Conservation (phyloP, 2,113 vertebrate species). For the Nibea albiflora region DNA sequence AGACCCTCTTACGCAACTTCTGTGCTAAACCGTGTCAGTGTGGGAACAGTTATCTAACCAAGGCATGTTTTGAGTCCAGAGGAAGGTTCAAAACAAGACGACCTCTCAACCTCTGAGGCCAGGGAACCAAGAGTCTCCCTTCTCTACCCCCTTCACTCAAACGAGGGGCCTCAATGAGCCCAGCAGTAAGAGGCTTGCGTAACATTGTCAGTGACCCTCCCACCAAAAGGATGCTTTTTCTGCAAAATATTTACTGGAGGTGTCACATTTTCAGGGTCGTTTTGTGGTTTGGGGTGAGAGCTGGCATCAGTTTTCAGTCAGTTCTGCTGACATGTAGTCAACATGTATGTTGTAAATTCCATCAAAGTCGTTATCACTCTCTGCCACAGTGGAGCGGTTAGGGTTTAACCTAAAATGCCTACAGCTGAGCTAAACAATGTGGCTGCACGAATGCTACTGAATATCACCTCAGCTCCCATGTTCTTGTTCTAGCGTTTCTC, state of each 20-base stretch:
- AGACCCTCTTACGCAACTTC: slow-evolving; percentile 34
- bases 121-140: slow-evolving; percentile 1
- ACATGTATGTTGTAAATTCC: slow-evolving; percentile 37
- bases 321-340: slow-evolving; percentile 23
- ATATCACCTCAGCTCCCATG: neutral
- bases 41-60: slow-evolving; percentile 48
- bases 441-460: neutral
- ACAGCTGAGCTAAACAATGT: slow-evolving; percentile 22
- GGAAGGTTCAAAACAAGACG: slow-evolving; percentile 24
- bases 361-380: slow-evolving; percentile 16
- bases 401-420: slow-evolving; percentile 6
- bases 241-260: neutral
- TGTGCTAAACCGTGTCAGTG: slow-evolving; percentile 42
- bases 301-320: neutral
- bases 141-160: neutral
- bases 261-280: neutral
- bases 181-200: neutral
- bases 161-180: slow-evolving; percentile 10
- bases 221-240: neutral
- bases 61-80: slow-evolving; percentile 18
- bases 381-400: neutral
- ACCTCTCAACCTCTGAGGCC: slow-evolving; percentile 12
- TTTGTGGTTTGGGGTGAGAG: slow-evolving; percentile 18
- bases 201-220: neutral
- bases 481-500: neutral